A percentile compares a stretch with the other conserved stretches of the same genome.
phyloP scores from a whole-genome alignment of 2,797 vertebrate genomes.

The Falco rusticolus region DNA sequence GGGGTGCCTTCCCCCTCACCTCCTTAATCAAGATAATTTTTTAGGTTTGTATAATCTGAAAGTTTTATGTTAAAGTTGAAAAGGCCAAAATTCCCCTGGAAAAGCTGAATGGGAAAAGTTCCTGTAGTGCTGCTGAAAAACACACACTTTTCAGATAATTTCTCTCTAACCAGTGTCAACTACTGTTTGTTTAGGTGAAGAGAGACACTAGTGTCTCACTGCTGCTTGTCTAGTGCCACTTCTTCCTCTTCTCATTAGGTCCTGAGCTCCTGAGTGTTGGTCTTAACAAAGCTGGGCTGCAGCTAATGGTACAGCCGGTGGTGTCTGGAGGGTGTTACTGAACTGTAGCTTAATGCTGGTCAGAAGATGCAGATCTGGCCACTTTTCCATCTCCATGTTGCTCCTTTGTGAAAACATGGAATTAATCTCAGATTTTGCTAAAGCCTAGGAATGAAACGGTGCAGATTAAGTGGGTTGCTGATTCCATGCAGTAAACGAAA shows the following conservation, averaged over 20 bases:
- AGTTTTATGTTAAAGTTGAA: constrained; percentile 67
- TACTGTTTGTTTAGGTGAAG: constrained; percentile 6
- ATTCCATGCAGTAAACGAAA: background rate
- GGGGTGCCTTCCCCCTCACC: constrained; percentile 55
- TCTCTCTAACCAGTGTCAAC: constrained; percentile 13
- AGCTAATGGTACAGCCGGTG: background rate
- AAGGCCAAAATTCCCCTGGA: constrained; percentile 65
- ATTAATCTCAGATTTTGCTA: constrained; percentile 28
- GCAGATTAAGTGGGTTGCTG: background rate
- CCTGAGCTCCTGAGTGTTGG: background rate
- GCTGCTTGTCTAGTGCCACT: background rate
- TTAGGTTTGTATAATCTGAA: constrained; percentile 73
- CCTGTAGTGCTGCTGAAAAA: constrained; percentile 48
- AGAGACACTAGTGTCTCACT: background rate
- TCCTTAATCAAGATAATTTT: constrained; percentile 70
- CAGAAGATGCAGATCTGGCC: background rate
- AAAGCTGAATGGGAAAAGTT: background rate
- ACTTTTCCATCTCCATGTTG: background rate
- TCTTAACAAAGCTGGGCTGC: background rate
- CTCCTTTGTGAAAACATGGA: constrained; percentile 8
- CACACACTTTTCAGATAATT: constrained; percentile 1
- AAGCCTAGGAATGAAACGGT: background rate
- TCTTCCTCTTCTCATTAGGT: background rate
- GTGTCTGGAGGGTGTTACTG: background rate
- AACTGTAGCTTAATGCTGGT: background rate